Evolutionary conservation across 2,888 invertebrate species (phyloP).

Genomic region (Agriopis leucophaearia): DNA sequence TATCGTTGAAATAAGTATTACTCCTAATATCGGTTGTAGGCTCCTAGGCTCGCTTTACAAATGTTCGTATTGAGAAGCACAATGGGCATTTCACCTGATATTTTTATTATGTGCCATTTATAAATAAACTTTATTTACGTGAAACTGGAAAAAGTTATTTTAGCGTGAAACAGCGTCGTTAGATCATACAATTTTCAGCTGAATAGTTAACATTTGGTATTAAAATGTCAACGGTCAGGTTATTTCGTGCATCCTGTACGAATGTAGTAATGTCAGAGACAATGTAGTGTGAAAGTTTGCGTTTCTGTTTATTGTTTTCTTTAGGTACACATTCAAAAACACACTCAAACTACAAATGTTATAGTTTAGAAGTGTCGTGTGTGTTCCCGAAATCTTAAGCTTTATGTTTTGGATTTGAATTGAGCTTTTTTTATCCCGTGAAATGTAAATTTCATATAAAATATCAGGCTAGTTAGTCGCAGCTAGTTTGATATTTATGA

Average conservation of each 20-base stretch:
- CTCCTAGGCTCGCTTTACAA: too few species aligned
- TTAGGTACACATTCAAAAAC: neutral
- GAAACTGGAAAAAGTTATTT: conserved; percentile 11
- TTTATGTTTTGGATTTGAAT: too few species aligned
- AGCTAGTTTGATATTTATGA: too few species aligned
- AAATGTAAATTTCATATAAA: too few species aligned
- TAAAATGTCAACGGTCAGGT: conserved; percentile 17
- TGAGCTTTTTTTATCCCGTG: too few species aligned
- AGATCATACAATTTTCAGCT: conserved; percentile 2
- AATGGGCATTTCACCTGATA: neutral
- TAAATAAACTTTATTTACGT: conserved; percentile 4
- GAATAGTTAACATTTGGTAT: conserved; percentile 21
- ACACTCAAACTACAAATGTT: neutral
- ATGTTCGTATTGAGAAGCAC: conserved; percentile 29
- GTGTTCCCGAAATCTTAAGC: too few species aligned
- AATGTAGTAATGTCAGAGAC: neutral
- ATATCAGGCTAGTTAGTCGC: too few species aligned
- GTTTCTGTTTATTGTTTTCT: neutral
- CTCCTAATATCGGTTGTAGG: too few species aligned
- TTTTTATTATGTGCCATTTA: neutral
- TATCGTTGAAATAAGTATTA: too few species aligned
- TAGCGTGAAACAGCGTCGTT: conserved; percentile 26
- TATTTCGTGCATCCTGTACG: conserved; percentile 16
- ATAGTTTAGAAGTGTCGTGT: neutral
- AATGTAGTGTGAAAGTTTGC: neutral